These are phyloP conservation scores for Brachionus rubens DNA, from an alignment of 1,140 invertebrate species.

Conservation along the genomic window DNA sequence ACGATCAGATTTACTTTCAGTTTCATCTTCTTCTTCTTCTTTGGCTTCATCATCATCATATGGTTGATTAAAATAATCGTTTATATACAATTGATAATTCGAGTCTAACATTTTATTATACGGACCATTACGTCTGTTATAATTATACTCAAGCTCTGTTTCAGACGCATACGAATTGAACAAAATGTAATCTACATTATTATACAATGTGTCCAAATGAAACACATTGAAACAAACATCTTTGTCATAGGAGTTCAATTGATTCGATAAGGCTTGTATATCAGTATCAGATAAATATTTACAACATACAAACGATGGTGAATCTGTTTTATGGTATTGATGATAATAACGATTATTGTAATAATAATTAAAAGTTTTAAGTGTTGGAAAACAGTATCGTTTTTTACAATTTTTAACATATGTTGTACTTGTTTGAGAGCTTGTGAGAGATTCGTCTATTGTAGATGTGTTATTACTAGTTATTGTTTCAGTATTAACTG, in stretches of 20 bases:
- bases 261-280: constrained; percentile 18
- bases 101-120: constrained; percentile 16
- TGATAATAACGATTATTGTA: constrained; percentile 42
- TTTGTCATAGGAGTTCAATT: constrained; percentile 21
- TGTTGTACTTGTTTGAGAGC: too few relatives aligned
- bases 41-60: constrained; percentile 36
- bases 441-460: neutral
- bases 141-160: constrained; percentile 37
- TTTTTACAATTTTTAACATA: neutral
- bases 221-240: constrained; percentile 34
- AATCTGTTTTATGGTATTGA: constrained; percentile 17
- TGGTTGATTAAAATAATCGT: constrained; percentile 46
- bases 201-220: constrained; percentile 41
- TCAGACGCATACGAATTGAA: constrained; percentile 42
- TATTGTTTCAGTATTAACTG: neutral
- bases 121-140: constrained; percentile 8
- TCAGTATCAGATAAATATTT: constrained; percentile 43
- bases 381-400: constrained; percentile 38
- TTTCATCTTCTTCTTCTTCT: neutral
- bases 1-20: neutral
- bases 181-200: constrained; percentile 42
- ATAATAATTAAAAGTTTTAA: constrained; percentile 33
- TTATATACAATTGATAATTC: constrained; percentile 44
- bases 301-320: neutral
- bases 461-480: neutral